These are phyloP conservation scores for Amazona guildingii DNA, from an alignment of 2,113 vertebrate species.

Conservation along the genomic window DNA sequence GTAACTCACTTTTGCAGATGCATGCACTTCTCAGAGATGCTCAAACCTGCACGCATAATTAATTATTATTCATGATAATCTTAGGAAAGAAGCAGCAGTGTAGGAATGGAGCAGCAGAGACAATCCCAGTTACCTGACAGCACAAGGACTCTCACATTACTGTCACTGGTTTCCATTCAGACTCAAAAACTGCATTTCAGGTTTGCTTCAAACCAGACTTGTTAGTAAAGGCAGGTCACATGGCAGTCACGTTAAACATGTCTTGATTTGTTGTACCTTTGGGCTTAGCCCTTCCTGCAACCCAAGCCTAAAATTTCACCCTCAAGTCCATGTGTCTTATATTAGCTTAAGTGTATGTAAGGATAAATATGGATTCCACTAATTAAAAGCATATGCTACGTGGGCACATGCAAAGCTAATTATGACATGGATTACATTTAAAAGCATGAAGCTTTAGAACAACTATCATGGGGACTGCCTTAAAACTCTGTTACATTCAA, in stretches of 20 bases:
- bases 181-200: neutral
- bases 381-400: neutral
- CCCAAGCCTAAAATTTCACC: neutral
- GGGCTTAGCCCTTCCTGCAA: constrained; percentile 2
- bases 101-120: neutral
- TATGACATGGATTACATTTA: neutral
- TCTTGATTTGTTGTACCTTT: constrained; percentile 41
- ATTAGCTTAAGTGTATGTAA: neutral
- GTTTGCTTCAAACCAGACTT: neutral
- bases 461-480: neutral
- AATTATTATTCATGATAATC: neutral
- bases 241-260: neutral
- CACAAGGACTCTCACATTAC: neutral
- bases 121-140: neutral
- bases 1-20: neutral
- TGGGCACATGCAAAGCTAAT: neutral
- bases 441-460: neutral
- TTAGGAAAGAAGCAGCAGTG: neutral
- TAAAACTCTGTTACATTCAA: neutral
- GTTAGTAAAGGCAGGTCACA: neutral
- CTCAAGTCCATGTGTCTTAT: neutral
- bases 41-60: neutral
- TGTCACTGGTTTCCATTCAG: neutral
- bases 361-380: neutral
- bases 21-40: neutral